These are phyloP conservation scores for Metopia argyrocephala DNA, from an alignment of 2,888 invertebrate genomes.

Conservation along the genomic window DNA sequence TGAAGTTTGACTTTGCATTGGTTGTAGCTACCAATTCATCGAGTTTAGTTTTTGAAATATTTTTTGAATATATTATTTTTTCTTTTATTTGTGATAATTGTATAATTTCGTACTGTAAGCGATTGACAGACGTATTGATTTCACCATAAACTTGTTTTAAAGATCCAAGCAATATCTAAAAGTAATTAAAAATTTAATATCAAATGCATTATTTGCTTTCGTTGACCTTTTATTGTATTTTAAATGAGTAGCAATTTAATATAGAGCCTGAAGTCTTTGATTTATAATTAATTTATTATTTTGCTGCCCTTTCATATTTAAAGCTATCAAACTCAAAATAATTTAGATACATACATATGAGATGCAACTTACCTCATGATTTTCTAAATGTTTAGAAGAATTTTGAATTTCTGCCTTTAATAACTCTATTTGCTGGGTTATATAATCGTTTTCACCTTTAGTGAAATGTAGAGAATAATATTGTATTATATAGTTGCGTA, in stretches of 20 bases:
- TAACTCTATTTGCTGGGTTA: constrained; percentile 73
- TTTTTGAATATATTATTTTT: constrained; percentile 76
- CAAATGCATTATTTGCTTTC: no score
- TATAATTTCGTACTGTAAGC: constrained; percentile 74
- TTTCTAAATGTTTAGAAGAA: constrained; percentile 70
- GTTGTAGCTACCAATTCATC: constrained; percentile 70
- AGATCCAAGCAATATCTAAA: constrained; percentile 71
- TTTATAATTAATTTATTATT: no score
- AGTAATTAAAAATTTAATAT: constrained; percentile 11
- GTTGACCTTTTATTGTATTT: no score
- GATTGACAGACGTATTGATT: constrained; percentile 72
- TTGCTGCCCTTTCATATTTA: no score
- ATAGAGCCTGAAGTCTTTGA: no score
- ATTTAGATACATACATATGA: no score
- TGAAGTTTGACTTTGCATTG: constrained; percentile 69
- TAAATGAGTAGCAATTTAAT: no score
- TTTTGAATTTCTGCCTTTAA: constrained; percentile 70
- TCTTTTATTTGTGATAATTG: constrained; percentile 76
- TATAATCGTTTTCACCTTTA: constrained; percentile 72
- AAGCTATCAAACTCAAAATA: no score
- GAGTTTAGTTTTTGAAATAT: constrained; percentile 72
- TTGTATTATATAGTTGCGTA: constrained; percentile 75
- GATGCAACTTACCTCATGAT: constrained; percentile 72
- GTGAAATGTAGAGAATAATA: constrained; percentile 73
- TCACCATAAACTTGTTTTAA: constrained; percentile 74